Conservation (phyloP, 2,797 vertebrate species). For the Acanthurus leucopareius region DNA sequence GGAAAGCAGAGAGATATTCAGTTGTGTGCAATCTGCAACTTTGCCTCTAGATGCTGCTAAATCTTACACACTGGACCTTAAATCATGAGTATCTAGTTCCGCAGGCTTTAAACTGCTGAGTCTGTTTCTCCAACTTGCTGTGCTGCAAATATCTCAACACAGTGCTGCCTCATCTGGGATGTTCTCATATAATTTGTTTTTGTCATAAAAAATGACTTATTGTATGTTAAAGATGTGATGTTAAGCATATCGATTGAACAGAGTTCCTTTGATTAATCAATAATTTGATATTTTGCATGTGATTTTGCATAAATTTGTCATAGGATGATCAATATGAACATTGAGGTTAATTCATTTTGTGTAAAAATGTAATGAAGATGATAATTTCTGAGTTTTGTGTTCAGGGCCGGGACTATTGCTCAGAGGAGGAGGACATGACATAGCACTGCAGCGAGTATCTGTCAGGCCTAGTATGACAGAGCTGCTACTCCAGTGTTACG, state of each 20-base stretch:
- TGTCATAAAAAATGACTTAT: background rate
- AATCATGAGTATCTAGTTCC: too few species aligned
- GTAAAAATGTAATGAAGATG: background rate
- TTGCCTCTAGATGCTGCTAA: too few species aligned
- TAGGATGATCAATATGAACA: background rate
- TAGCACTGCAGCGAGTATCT: slow-evolving; percentile 65
- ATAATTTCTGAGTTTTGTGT: slow-evolving; percentile 9
- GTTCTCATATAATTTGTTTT: too few species aligned
- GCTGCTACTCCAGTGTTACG: slow-evolving; percentile 30
- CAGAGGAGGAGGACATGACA: slow-evolving; percentile 92
- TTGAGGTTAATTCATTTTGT: background rate
- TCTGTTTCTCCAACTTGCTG: background rate
- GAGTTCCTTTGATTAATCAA: background rate
- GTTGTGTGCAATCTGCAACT: too few species aligned
- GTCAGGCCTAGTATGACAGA: slow-evolving; percentile 37
- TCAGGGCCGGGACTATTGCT: slow-evolving; percentile 97
- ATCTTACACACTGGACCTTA: too few species aligned
- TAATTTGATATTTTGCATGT: background rate
- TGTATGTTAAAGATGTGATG: background rate
- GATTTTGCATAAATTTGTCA: background rate
- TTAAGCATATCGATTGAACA: background rate
- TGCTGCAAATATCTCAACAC: too few species aligned
- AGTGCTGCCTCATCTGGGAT: background rate
- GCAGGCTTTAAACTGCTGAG: background rate
- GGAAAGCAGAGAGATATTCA: too few species aligned